A percentile compares a stretch with the other conserved stretches of the same genome.
These are phyloP conservation scores for Sardinella longiceps DNA, from an alignment of 2,797 vertebrate genomes.

Conservation along the genomic window DNA sequence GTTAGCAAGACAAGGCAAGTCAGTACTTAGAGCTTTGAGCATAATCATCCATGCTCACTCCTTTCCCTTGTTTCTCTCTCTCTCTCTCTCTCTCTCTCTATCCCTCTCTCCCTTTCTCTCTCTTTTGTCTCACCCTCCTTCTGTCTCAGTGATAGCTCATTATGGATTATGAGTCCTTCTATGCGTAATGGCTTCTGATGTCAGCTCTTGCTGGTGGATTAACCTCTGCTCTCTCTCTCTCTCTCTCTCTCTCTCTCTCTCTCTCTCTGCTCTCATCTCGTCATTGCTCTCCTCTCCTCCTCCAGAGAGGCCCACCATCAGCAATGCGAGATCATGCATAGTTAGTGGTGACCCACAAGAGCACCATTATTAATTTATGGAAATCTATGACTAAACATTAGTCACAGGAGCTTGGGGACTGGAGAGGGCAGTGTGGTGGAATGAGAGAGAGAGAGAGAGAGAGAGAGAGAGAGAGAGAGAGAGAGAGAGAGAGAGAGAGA, in stretches of 20 bases:
- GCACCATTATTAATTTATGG: conserved; percentile 1
- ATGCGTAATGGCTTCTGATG: background rate
- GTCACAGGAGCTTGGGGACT: background rate
- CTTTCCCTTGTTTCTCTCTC: background rate
- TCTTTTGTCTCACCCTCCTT: background rate
- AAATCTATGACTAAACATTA: conserved; percentile 22
- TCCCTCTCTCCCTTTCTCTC: background rate
- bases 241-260: conserved; percentile 52
- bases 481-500: background rate
- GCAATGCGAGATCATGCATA: background rate
- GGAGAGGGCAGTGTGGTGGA: background rate
- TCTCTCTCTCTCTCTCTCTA: conserved; percentile 3
- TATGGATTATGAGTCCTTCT: background rate
- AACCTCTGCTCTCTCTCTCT: conserved; percentile 16
- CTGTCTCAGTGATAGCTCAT: conserved; percentile 16
- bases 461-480: background rate
- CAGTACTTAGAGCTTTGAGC: background rate
- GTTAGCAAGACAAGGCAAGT: background rate
- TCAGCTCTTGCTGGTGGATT: conserved; percentile 14
- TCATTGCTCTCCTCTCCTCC: conserved; percentile 22
- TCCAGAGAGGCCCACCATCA: background rate
- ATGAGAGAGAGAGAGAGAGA: background rate
- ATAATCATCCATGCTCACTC: background rate
- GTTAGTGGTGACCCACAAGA: background rate
- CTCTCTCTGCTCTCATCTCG: conserved; percentile 40